Percentiles rank a stretch among this genome's conserved stretches.
phyloP scores from a whole-genome alignment of 2,888 invertebrate species.

The Acleris laterana region DNA sequence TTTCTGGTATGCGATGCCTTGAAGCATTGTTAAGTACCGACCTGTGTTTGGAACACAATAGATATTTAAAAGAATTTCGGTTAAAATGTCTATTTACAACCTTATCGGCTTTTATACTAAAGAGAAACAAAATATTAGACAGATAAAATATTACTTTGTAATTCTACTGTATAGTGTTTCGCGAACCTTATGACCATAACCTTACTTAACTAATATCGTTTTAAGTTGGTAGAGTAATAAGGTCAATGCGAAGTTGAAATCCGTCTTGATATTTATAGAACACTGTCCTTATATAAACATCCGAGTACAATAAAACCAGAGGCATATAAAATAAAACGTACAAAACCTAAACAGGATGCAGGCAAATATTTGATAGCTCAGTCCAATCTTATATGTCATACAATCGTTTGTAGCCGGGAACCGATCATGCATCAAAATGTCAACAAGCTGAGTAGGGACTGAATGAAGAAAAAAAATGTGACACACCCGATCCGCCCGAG shows the following conservation, averaged over 20 bases:
- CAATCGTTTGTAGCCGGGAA: constrained; percentile 52
- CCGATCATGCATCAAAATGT: constrained; percentile 70
- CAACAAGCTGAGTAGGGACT: constrained; percentile 62
- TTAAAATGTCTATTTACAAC: no score
- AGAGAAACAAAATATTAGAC: no score
- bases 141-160: no score
- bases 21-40: not conserved
- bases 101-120: no score
- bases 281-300: not conserved
- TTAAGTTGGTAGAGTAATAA: not conserved
- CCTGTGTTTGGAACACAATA: not conserved
- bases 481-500: constrained; percentile 57
- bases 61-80: no score
- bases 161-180: no score
- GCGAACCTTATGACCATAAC: no score
- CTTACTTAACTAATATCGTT: no score
- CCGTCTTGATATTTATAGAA: not conserved
- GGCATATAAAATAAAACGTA: constrained; percentile 10
- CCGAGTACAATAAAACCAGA: not conserved
- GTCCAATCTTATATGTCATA: constrained; percentile 39
- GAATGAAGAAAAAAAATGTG: constrained; percentile 54
- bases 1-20: constrained; percentile 7
- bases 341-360: constrained; percentile 30
- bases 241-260: not conserved
- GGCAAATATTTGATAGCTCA: constrained; percentile 36